Evolutionary conservation across 1,140 invertebrate genomes (phyloP), one percentile per base, ranked within the genome.

Genomic region (Choristoneura fumiferana): DNA sequence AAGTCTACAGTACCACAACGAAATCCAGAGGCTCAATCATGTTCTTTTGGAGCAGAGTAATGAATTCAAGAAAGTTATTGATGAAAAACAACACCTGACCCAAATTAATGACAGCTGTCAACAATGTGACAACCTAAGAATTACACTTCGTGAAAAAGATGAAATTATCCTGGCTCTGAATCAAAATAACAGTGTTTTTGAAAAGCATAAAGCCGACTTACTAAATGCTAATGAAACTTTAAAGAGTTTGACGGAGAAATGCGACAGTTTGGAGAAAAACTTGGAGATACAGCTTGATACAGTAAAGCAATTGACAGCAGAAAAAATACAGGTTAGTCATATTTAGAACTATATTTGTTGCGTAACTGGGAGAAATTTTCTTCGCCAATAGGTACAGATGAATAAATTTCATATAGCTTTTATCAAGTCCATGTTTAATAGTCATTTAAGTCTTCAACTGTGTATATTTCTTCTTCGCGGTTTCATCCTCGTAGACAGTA

Each of bases 1-100:
- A 83, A 96, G 92, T 72, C 72, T 96, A 1, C 92, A 93, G 43
- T 97, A 97, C 83, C 95, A 97, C 66, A 91, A 87, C 2, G 96
- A 98, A 89, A 94, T 97, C 55, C 95, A 96, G 77, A 91, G 94
- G 35, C 71, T 97, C n/a, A 92, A 92, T 13, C 89, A 92, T 57
- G 65, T 93, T 4, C 61, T 94, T 13, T 61, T 86, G 57, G 70
- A 81, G 45, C 89, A 87, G 55, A 81, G 68, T n/a, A 84, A 83
- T 62, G 91, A 92, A 71, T 85, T 89, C 38, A 90, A 91, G 62
- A 87, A 80, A 62, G 72, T 91, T 8, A 77, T 87, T 33, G 90
- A 91, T 63, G 90, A 93, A 63, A 89, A 88, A 60, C 87, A 91
- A 49, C 71, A 71, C 13, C 22, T 85, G 10, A 45, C 72, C 0